phyloP scores from a whole-genome alignment of 2,888 invertebrate genomes.

The Phorcus lineatus region DNA sequence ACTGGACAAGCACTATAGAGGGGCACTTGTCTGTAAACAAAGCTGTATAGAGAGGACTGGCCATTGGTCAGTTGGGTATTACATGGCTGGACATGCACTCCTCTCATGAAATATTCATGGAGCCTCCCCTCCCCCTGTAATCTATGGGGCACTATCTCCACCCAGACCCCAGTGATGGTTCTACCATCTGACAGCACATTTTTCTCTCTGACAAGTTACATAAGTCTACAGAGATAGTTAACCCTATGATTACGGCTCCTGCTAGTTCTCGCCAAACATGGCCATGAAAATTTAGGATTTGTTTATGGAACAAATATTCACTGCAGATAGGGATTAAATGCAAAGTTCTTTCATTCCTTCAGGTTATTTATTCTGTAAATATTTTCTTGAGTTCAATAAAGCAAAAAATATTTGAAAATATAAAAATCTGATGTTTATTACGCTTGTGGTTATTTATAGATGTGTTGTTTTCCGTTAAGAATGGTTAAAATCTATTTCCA shows the following conservation, averaged over 20 bases:
- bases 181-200: constrained; percentile 9
- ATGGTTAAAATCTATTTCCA: too few species aligned
- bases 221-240: constrained; percentile 19
- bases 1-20: neutral
- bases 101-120: constrained; percentile 19
- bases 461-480: too few species aligned
- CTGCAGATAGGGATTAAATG: neutral
- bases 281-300: neutral
- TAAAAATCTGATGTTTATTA: too few species aligned
- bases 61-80: constrained; percentile 13
- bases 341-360: neutral
- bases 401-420: too few species aligned
- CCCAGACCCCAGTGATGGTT: neutral
- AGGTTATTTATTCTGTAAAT: too few species aligned
- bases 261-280: neutral
- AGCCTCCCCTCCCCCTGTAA: neutral
- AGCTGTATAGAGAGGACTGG: neutral
- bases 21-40: constrained; percentile 19
- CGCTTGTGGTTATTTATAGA: too few species aligned
- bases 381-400: too few species aligned
- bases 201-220: constrained; percentile 11
- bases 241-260: neutral
- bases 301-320: constrained; percentile 1
- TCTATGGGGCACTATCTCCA: neutral
- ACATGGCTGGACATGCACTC: constrained; percentile 23